Conservation (phyloP, 53 echinoderm and acorn worm genomes). For the Patiria pectinifera region DNA sequence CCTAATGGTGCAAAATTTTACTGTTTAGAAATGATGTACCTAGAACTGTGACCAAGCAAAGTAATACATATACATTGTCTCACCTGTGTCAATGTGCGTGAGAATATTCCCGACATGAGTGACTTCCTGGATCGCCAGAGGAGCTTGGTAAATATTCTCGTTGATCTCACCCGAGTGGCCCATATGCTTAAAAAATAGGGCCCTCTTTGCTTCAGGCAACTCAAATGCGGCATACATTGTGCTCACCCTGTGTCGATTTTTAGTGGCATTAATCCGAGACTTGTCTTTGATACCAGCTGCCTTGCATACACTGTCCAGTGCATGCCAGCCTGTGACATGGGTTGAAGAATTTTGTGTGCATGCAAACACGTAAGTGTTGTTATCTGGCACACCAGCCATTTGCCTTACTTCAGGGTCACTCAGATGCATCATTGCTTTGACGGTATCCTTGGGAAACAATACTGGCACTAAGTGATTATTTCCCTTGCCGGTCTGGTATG, state of each 20-base stretch:
- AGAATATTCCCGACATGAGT: constrained; percentile 1
- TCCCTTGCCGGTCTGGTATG: constrained; percentile 82
- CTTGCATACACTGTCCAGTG: constrained; percentile 50
- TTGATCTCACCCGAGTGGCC: constrained; percentile 73
- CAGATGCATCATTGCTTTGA: constrained; percentile 58
- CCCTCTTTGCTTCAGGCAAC: constrained; percentile 53
- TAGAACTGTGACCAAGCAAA: too few species aligned
- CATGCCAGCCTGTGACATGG: constrained; percentile 76
- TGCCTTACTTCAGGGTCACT: constrained; percentile 14
- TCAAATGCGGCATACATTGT: constrained; percentile 75
- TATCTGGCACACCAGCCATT: constrained; percentile 27
- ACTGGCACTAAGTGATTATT: constrained; percentile 74
- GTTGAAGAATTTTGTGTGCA: constrained; percentile 15
- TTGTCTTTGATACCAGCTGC: constrained; percentile 14
- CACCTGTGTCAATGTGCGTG: constrained; percentile 16
- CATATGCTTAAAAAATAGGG: constrained; percentile 72
- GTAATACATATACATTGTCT: too few species aligned
- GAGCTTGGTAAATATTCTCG: constrained; percentile 76
- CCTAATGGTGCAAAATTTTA: too few species aligned
- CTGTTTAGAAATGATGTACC: too few species aligned
- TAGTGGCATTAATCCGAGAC: constrained; percentile 65
- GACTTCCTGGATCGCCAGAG: constrained; percentile 24
- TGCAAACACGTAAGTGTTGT: constrained; percentile 70
- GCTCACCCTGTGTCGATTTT: constrained; percentile 66
- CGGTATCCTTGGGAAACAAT: constrained; percentile 67